Evolutionary conservation across 2,797 vertebrate genomes (phyloP).

Genomic region (Myotis pilosus): DNA sequence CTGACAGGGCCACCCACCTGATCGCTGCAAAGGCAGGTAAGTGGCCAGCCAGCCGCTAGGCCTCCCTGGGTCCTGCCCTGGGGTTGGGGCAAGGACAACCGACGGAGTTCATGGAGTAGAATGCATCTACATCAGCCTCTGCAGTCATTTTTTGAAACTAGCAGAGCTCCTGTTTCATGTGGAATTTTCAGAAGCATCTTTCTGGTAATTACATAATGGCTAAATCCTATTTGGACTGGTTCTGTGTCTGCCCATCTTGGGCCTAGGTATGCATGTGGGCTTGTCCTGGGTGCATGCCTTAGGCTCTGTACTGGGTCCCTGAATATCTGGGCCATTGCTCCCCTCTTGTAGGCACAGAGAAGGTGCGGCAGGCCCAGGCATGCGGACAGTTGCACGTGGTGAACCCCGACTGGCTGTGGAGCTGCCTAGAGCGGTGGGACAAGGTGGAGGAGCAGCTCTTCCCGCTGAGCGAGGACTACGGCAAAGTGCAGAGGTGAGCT

Average conservation of each 20-base stretch:
- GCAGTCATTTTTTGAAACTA: not conserved
- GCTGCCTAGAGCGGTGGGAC: slow-evolving; percentile 98
- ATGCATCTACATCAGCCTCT: not conserved
- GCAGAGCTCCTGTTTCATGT: too few relatives aligned
- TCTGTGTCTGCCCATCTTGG: not conserved
- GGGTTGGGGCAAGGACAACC: not conserved
- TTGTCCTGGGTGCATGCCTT: not conserved
- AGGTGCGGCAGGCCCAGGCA: slow-evolving; percentile 94
- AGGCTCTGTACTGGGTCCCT: not conserved
- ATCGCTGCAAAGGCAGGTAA: slow-evolving; percentile 94
- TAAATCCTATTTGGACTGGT: not conserved
- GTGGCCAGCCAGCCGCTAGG: slow-evolving; percentile 12
- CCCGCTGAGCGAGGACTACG: slow-evolving; percentile 92
- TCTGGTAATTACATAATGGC: not conserved
- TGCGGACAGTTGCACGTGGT: slow-evolving; percentile 93
- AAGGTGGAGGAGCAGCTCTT: slow-evolving; percentile 95
- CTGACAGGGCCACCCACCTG: slow-evolving; percentile 91
- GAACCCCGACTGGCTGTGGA: slow-evolving; percentile 98
- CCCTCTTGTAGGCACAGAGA: slow-evolving; percentile 91
- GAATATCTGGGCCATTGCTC: not conserved
- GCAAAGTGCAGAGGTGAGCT: slow-evolving; percentile 88
- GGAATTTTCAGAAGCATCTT: not conserved
- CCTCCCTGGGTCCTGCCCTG: not conserved
- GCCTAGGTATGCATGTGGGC: too few relatives aligned
- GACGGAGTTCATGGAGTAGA: not conserved